Conservation (phyloP, 2,888 invertebrate species). For the Crocallis elinguaria region DNA sequence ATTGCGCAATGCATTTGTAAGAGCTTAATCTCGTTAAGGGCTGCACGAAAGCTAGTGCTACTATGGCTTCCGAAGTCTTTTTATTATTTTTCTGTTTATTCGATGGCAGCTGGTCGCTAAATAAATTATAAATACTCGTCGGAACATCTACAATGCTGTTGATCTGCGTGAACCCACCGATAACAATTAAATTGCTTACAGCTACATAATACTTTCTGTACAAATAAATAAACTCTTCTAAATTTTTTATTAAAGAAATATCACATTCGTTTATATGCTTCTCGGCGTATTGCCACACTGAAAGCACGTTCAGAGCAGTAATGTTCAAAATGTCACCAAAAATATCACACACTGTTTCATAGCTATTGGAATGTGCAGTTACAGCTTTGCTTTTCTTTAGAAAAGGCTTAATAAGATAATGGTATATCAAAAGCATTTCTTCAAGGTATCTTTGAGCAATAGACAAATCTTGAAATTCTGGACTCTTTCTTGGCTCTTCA, state of each 20-base stretch:
- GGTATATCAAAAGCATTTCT: conserved; percentile 87
- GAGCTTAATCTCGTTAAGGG: conserved; percentile 86
- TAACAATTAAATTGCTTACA: conserved; percentile 89
- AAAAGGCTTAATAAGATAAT: conserved; percentile 86
- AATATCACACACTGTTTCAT: conserved; percentile 87
- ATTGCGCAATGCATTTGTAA: conserved; percentile 86
- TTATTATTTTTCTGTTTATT: conserved; percentile 83
- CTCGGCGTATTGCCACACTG: conserved; percentile 88
- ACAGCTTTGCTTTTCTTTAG: conserved; percentile 86
- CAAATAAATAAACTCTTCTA: conserved; percentile 89
- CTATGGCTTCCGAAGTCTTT: conserved; percentile 84
- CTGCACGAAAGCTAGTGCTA: conserved; percentile 85
- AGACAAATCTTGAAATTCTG: conserved; percentile 82
- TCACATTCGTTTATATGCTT: conserved; percentile 87
- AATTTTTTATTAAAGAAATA: conserved; percentile 87
- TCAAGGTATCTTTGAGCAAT: conserved; percentile 89
- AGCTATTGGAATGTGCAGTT: conserved; percentile 84
- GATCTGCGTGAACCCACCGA: conserved; percentile 88
- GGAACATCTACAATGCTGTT: conserved; percentile 86
- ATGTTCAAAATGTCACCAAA: conserved; percentile 89
- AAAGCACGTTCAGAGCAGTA: conserved; percentile 87
- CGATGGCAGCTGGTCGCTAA: conserved; percentile 83
- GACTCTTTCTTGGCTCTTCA: conserved; percentile 66
- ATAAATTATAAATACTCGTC: conserved; percentile 81
- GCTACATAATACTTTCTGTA: conserved; percentile 89